These are phyloP conservation scores for Nycticryphes semicollaris DNA, from an alignment of 2,113 vertebrate genomes.

Conservation along the genomic window DNA sequence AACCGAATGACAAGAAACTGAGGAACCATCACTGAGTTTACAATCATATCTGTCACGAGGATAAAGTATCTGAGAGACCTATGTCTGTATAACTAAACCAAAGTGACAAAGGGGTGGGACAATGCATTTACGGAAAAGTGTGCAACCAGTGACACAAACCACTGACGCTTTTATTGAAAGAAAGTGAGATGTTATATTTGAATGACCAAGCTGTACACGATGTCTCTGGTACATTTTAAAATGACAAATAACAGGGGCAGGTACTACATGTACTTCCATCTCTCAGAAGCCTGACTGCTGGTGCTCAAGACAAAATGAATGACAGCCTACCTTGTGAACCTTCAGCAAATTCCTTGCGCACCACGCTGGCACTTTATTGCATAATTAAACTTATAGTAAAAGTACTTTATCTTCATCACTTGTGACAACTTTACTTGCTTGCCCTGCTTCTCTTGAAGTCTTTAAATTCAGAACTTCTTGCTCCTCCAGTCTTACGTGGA, in stretches of 20 bases:
- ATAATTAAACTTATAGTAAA: conserved; percentile 73
- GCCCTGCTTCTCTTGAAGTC: conserved; percentile 18
- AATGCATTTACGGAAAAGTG: background rate
- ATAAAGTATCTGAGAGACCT: background rate
- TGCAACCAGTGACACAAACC: background rate
- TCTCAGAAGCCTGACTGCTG: conserved; percentile 51
- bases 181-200: conserved; percentile 9
- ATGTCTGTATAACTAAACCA: background rate
- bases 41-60: background rate
- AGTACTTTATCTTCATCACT: conserved; percentile 75
- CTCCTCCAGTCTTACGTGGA: background rate
- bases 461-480: conserved; percentile 18
- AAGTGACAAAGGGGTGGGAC: background rate
- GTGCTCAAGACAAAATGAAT: conserved; percentile 54
- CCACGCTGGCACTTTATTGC: conserved; percentile 55
- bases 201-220: background rate
- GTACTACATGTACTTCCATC: conserved; percentile 49
- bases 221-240: conserved; percentile 6
- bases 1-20: background rate
- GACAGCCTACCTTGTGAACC: conserved; percentile 24
- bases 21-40: background rate
- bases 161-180: background rate
- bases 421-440: conserved; percentile 36
- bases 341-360: conserved; percentile 62
- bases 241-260: background rate